Conservation (phyloP, 2,113 vertebrate species). For the Vulpes vulpes region DNA sequence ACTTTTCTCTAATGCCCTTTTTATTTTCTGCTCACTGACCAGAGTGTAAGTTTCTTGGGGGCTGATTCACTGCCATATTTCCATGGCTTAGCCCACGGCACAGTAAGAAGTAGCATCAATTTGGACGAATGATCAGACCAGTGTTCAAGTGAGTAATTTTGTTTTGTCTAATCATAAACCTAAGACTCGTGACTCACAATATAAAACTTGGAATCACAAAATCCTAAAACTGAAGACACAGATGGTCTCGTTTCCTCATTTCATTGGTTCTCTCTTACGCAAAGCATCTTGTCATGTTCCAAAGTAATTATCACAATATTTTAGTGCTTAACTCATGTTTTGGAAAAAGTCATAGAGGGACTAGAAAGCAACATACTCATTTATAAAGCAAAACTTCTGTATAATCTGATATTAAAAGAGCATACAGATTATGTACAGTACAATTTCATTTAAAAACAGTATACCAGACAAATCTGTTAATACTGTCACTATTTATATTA, state of each 20-base stretch:
- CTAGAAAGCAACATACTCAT: neutral
- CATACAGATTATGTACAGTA: neutral
- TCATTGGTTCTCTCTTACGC: neutral
- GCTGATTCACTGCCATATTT: neutral
- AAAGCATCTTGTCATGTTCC: neutral
- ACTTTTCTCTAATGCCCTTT: neutral
- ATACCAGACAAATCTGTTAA: neutral
- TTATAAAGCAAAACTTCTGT: neutral
- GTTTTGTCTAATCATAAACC: neutral
- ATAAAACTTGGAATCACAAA: constrained; percentile 1
- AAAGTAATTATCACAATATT: neutral
- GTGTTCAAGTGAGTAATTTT: neutral
- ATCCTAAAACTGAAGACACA: neutral
- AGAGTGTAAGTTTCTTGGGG: neutral
- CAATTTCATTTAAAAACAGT: neutral
- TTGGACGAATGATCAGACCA: neutral
- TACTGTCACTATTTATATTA: neutral
- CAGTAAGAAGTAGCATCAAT: neutral
- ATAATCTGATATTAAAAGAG: neutral
- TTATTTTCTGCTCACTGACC: neutral
- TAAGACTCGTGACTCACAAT: neutral
- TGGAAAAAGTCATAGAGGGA: neutral
- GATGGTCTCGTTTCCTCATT: neutral
- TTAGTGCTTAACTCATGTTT: neutral
- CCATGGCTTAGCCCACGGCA: neutral